Conservation (phyloP, 2,113 vertebrate genomes). For the Barnardius zonarius region DNA sequence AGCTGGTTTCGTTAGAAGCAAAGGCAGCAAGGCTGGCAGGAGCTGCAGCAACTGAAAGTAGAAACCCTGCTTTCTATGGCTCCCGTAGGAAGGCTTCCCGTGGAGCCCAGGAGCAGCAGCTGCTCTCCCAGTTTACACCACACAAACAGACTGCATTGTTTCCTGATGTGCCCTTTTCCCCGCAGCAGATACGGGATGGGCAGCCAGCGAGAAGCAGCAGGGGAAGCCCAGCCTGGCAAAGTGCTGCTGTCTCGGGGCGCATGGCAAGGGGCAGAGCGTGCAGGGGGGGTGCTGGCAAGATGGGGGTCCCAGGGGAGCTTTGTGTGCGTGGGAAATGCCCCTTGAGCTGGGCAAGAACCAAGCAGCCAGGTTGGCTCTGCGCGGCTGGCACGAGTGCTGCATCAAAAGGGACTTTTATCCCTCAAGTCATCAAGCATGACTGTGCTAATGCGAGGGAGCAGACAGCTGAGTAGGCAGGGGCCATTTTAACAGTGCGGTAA, state of each 20-base stretch:
- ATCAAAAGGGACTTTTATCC: not conserved
- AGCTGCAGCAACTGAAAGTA: not conserved
- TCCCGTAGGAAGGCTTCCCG: not conserved
- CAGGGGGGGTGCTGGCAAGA: not conserved
- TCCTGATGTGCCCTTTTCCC: constrained; percentile 45
- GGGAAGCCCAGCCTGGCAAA: not conserved
- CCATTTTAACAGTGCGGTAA: not conserved
- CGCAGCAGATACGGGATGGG: not conserved
- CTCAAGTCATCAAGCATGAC: not conserved
- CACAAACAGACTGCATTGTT: constrained; percentile 2
- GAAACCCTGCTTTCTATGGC: not conserved
- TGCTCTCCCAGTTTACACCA: constrained; percentile 31
- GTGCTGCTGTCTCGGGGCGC: not conserved
- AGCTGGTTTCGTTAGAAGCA: not conserved
- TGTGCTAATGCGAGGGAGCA: not conserved
- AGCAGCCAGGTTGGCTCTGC: not conserved
- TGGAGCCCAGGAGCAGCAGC: constrained; percentile 15
- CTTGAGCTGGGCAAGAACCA: not conserved
- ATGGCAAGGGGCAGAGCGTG: not conserved
- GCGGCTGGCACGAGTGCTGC: not conserved
- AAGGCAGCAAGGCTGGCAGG: not conserved
- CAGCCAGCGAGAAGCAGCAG: not conserved
- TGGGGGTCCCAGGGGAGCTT: not conserved
- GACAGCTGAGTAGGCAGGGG: not conserved
- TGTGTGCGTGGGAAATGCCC: not conserved